A percentile compares a stretch with the other conserved stretches of the same genome.
Conservation (phyloP, 2,797 vertebrate genomes). For the Molossus molossus region DNA sequence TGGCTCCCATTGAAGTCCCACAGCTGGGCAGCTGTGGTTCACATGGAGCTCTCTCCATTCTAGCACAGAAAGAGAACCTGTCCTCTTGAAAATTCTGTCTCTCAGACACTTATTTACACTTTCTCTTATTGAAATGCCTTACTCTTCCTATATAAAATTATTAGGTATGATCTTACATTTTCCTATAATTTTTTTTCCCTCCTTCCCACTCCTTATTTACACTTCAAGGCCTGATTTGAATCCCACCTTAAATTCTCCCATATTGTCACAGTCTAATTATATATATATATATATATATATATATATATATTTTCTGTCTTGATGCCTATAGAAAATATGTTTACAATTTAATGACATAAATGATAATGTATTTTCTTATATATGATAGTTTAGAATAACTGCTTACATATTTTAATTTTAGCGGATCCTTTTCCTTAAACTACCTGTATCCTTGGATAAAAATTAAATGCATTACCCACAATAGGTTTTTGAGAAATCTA, state of each 20-base stretch:
- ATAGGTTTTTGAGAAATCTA: background rate
- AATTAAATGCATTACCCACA: background rate
- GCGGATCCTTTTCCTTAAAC: background rate
- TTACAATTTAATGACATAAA: background rate
- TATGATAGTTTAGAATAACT: background rate
- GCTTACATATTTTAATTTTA: conserved; percentile 31
- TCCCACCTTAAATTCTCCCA: background rate
- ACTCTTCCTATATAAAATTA: background rate
- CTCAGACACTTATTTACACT: background rate
- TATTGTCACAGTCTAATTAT: background rate
- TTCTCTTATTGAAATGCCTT: background rate
- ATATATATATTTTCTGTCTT: background rate
- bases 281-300: background rate
- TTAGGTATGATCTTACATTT: background rate
- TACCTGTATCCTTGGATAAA: background rate
- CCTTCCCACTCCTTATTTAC: background rate
- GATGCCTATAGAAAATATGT: background rate
- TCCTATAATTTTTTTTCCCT: background rate
- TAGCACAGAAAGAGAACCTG: background rate
- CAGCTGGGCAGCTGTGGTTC: background rate
- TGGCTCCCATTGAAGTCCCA: background rate
- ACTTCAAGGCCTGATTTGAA: background rate
- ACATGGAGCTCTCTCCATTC: background rate
- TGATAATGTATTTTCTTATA: background rate
- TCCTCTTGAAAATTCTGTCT: background rate